Evolutionary conservation across 2,888 invertebrate species (phyloP), one percentile per base, ranked within the genome.

Genomic region (Boloria euphrosyne): DNA sequence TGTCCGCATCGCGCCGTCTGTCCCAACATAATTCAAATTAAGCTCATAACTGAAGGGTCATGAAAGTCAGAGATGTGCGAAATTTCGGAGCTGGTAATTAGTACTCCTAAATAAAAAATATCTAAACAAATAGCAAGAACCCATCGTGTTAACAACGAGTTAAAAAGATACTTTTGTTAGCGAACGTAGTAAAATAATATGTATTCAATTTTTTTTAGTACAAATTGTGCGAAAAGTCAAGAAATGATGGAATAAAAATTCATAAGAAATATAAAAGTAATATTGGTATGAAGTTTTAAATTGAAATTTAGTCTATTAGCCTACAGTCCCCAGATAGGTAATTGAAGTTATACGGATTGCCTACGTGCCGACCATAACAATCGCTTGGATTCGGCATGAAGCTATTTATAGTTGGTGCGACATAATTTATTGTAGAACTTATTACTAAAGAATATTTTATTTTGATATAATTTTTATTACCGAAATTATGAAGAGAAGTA

Each of bases 1-100:
- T 62, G 75, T 66, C 70, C 73, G 75, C 75, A 65, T 52, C 71
- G 59, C 75, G 80, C 77, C 78, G 84, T 81, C 84, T 81, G 83
- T 75, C 80, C 82, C 78, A 77, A 76, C 84, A 87, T 90, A 87
- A 90, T 89, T 90, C 89, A 89, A 89, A 90, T 90, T 89, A 90
- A 86, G 85, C 85, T 80, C 84, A 80, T 84, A 87, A 85, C 86
- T 85, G 84, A 80, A 76, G 85, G 87, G 85, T 55, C 66, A 46
- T 44, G 59, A 54, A 57, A 13, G 44, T 31, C 53, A 49, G 50
- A 50, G 51, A 43, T 55, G 60, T 50, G 43, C n/a, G 59, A 62
- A 68, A 59, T 66, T 64, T 66, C 51, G 62, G 51, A 59, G 18
- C 22, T 62, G 66, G 49, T 54, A 68, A 62, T 68, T 62, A 59